Percentiles rank a stretch among this genome's conserved stretches.
phyloP scores from a whole-genome alignment of 2,888 invertebrate genomes.

The Eutolmus rufibarbis region DNA sequence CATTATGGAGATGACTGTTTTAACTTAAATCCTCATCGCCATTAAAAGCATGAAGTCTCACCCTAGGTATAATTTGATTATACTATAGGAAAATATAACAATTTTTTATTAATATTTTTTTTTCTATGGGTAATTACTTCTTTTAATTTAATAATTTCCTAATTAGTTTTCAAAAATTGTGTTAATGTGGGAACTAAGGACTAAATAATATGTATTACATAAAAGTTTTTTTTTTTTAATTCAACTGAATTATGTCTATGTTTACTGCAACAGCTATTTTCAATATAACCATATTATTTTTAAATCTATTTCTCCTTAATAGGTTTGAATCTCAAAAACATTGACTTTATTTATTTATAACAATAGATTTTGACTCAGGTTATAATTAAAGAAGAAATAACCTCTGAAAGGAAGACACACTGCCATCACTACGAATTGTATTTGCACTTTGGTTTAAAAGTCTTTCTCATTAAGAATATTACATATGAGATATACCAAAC shows the following conservation, averaged over 20 bases:
- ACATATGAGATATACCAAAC: too few relatives aligned
- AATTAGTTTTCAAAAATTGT: neutral
- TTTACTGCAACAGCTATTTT: neutral
- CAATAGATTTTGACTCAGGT: too few relatives aligned
- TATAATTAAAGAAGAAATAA: too few relatives aligned
- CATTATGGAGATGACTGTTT: neutral
- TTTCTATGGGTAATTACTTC: neutral
- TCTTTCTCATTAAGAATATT: too few relatives aligned
- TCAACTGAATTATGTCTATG: neutral
- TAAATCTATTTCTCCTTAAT: too few relatives aligned
- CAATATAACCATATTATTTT: too few relatives aligned
- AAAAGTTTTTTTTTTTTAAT: neutral
- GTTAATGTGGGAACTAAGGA: neutral
- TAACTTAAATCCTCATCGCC: neutral
- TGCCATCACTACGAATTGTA: too few relatives aligned
- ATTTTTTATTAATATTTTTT: neutral
- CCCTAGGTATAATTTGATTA: neutral
- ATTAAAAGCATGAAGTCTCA: neutral
- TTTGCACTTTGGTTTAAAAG: too few relatives aligned
- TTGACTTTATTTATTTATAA: too few relatives aligned
- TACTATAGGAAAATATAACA: neutral
- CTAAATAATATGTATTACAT: neutral
- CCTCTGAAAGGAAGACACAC: too few relatives aligned
- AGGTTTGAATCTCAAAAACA: too few relatives aligned
- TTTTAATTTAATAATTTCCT: neutral